Conservation (phyloP, 2,113 vertebrate species). For the Nerophis lumbriciformis region DNA sequence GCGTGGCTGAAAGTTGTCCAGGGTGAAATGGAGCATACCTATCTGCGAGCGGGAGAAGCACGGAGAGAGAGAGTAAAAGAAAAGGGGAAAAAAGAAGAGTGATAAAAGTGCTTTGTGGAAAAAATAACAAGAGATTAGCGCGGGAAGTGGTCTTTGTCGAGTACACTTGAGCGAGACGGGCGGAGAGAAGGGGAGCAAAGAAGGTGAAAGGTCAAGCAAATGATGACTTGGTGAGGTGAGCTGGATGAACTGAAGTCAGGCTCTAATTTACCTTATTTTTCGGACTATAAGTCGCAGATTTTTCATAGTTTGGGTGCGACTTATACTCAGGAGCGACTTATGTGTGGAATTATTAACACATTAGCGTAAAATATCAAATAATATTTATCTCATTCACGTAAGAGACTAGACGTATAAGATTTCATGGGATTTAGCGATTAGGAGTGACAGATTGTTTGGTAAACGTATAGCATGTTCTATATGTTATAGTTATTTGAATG, state of each 20-base stretch:
- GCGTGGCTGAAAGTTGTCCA: conserved; percentile 56
- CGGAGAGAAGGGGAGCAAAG: conserved; percentile 23
- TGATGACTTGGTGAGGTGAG: conserved; percentile 3
- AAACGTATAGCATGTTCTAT: no score
- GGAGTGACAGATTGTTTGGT: no score
- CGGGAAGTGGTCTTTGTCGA: conserved; percentile 63
- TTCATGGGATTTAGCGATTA: no score
- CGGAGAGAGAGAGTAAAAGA: conserved; percentile 16
- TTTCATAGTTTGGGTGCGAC: no score
- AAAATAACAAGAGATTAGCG: conserved; percentile 71
- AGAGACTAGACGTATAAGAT: no score
- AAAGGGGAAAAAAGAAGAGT: conserved; percentile 25
- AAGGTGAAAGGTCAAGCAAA: conserved; percentile 38
- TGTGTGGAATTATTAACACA: no score
- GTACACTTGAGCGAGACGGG: conserved; percentile 35
- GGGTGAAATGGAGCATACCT: conserved; percentile 70
- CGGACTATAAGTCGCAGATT: no score
- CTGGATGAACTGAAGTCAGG: background rate
- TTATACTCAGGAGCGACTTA: no score
- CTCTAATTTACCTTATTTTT: background rate
- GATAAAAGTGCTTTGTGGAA: conserved; percentile 50
- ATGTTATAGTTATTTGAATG: no score
- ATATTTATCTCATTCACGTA: no score
- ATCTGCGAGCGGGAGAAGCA: conserved; percentile 41
- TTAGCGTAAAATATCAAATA: no score